Conservation (phyloP, 2,888 invertebrate genomes). For the Leptinotarsa haldemani region DNA sequence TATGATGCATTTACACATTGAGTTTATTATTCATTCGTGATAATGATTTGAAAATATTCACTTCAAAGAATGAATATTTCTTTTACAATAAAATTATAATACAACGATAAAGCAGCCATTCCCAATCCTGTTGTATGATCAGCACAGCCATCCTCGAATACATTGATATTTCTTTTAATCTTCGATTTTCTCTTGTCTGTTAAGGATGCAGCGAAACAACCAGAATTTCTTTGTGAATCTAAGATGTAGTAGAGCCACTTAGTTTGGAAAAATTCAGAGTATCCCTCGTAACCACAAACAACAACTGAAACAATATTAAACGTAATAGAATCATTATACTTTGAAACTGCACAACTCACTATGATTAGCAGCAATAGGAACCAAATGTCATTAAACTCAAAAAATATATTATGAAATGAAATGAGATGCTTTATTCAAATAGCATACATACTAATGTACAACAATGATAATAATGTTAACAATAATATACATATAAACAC, state of each 20-base stretch:
- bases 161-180: constrained; percentile 47
- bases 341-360: too few species aligned
- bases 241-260: constrained; percentile 52
- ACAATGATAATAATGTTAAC: too few species aligned
- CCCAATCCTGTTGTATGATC: constrained; percentile 57
- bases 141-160: constrained; percentile 54
- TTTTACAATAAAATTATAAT: constrained; percentile 53
- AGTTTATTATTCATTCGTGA: too few species aligned
- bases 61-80: constrained; percentile 22
- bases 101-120: constrained; percentile 51
- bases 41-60: neutral
- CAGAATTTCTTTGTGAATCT: constrained; percentile 49
- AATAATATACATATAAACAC: too few species aligned
- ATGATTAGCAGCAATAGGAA: too few species aligned
- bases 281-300: constrained; percentile 57
- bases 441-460: too few species aligned
- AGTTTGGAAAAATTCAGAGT: constrained; percentile 50
- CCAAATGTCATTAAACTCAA: too few species aligned
- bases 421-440: too few species aligned
- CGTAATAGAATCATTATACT: neutral
- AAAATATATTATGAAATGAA: too few species aligned
- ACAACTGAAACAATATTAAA: constrained; percentile 48
- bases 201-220: constrained; percentile 51
- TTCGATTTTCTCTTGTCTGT: constrained; percentile 45
- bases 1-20: too few species aligned